phyloP scores from a whole-genome alignment of 1,140 invertebrate genomes.

The Lasaia peninsularis region DNA sequence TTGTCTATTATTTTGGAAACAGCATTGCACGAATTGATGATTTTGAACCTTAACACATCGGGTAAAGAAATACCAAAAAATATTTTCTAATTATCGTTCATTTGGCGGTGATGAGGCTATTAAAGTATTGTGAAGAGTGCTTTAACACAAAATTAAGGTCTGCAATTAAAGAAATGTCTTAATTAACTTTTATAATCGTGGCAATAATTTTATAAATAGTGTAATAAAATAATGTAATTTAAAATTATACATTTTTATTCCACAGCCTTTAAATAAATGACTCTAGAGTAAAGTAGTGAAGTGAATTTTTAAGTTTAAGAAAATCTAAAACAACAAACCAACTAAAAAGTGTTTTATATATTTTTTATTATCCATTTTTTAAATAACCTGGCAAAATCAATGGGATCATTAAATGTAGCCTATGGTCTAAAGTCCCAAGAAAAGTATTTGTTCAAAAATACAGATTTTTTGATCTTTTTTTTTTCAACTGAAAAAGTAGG shows the following conservation, averaged over 20 bases:
- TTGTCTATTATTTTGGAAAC: conserved; percentile 40
- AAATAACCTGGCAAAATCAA: no score
- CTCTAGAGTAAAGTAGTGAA: not conserved
- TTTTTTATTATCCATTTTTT: no score
- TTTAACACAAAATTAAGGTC: conserved; percentile 22
- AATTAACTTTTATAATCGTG: conserved; percentile 18
- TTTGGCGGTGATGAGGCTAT: conserved; percentile 31
- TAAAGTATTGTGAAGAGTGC: conserved; percentile 22
- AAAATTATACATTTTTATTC: no score
- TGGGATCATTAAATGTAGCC: no score
- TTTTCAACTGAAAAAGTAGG: no score
- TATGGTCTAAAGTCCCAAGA: no score
- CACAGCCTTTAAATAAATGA: no score
- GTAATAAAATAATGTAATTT: not conserved
- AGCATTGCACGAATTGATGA: conserved; percentile 17
- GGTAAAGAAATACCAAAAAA: conserved; percentile 19
- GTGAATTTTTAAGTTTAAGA: no score
- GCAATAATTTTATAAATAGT: conserved; percentile 15
- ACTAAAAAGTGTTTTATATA: no score
- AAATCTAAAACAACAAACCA: no score
- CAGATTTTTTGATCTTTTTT: no score
- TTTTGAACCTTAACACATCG: conserved; percentile 20
- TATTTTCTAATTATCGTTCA: conserved; percentile 22
- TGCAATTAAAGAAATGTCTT: conserved; percentile 26
- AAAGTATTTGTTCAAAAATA: no score